These are phyloP conservation scores for Corythoichthys haematopterus DNA, from an alignment of 2,113 vertebrate species.

Conservation along the genomic window DNA sequence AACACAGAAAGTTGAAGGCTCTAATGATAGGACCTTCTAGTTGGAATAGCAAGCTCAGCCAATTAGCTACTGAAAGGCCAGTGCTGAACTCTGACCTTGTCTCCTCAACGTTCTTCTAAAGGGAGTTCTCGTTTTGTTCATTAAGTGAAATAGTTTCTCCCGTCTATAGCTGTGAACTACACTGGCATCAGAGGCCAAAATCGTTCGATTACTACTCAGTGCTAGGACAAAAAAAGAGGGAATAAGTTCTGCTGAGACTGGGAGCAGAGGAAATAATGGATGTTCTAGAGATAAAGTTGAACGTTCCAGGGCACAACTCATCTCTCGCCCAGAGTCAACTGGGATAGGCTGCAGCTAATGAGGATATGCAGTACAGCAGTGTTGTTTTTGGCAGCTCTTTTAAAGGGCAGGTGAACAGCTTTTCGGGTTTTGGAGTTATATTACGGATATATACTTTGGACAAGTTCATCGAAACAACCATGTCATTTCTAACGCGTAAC, in stretches of 20 bases:
- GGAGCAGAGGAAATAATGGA: slow-evolving; percentile 1
- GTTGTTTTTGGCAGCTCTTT: too few species aligned
- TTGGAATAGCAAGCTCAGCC: slow-evolving; percentile 56
- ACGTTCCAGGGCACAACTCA: neutral
- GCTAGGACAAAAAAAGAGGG: slow-evolving; percentile 43
- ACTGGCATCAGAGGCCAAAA: slow-evolving; percentile 39
- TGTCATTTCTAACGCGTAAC: too few species aligned
- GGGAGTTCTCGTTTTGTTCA: slow-evolving; percentile 63
- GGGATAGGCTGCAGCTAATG: neutral
- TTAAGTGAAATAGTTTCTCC: slow-evolving; percentile 49
- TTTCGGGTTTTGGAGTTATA: too few species aligned
- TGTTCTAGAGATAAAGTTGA: neutral
- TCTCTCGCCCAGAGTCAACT: neutral
- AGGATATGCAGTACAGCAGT: neutral
- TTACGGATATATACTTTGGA: too few species aligned
- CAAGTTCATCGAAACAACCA: too few species aligned
- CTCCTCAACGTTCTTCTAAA: slow-evolving; percentile 48
- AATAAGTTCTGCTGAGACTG: slow-evolving; percentile 4
- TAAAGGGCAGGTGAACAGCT: too few species aligned
- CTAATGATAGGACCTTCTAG: slow-evolving; percentile 46
- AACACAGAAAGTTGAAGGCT: slow-evolving; percentile 39
- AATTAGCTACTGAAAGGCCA: slow-evolving; percentile 63
- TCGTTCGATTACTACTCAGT: slow-evolving; percentile 46
- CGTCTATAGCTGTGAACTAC: slow-evolving; percentile 43
- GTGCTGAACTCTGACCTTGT: slow-evolving; percentile 53